A percentile compares a stretch with the other conserved stretches of the same genome.
Conservation (phyloP, 2,888 invertebrate species). For the Serrognathus titanus region DNA sequence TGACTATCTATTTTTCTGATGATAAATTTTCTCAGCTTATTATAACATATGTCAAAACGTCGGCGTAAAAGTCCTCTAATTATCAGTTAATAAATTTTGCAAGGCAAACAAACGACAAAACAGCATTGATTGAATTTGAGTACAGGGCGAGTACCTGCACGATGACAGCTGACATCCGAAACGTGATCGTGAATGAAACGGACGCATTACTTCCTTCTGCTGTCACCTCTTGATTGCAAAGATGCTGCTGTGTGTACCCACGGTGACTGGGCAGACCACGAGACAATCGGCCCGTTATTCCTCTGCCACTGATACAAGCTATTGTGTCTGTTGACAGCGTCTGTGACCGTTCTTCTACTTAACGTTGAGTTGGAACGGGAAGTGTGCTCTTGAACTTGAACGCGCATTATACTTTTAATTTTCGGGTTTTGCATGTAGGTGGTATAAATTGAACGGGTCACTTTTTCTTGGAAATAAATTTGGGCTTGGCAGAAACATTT, state of each 20-base stretch:
- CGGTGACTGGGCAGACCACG: slow-evolving; percentile 28
- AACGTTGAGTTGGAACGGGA: slow-evolving; percentile 13
- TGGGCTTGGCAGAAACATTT: not conserved
- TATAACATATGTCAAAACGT: too few species aligned
- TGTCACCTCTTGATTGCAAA: slow-evolving; percentile 25
- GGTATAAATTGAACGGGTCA: slow-evolving; percentile 2
- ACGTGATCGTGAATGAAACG: slow-evolving; percentile 39
- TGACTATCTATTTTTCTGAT: too few species aligned
- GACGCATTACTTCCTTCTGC: slow-evolving; percentile 33
- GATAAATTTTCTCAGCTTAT: too few species aligned
- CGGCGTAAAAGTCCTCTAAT: too few species aligned
- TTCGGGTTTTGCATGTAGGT: slow-evolving; percentile 18
- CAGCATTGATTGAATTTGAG: too few species aligned
- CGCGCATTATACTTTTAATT: slow-evolving; percentile 16
- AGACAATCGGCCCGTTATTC: slow-evolving; percentile 30
- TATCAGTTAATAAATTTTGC: too few species aligned
- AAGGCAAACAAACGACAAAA: too few species aligned
- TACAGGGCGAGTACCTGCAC: slow-evolving; percentile 10
- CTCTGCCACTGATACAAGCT: slow-evolving; percentile 28
- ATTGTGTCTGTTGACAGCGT: slow-evolving; percentile 28
- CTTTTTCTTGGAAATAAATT: slow-evolving; percentile 4
- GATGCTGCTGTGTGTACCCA: slow-evolving; percentile 23
- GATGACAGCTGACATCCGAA: slow-evolving; percentile 29
- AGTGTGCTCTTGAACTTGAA: slow-evolving; percentile 15
- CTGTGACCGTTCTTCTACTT: slow-evolving; percentile 1